phyloP scores from a whole-genome alignment of 2,113 vertebrate genomes.

The Ceuthmochares aereus region DNA sequence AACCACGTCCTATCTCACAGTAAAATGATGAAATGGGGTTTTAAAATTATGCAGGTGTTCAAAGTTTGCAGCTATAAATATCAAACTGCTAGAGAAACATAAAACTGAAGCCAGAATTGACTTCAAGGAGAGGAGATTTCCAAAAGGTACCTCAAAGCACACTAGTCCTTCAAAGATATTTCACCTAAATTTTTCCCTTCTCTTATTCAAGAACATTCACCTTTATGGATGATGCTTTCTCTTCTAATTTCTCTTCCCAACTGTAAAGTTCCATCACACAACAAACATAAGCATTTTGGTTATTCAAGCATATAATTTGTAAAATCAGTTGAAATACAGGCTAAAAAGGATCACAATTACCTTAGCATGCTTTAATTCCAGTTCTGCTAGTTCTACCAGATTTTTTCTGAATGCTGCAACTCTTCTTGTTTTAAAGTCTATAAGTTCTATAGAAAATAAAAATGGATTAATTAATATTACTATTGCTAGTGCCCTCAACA shows the following conservation, averaged over 20 bases:
- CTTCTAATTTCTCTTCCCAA: background rate
- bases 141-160: background rate
- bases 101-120: background rate
- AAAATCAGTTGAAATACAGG: background rate
- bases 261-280: background rate
- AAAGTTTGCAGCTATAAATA: background rate
- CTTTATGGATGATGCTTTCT: background rate
- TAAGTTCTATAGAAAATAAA: constrained; percentile 83
- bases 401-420: constrained; percentile 98
- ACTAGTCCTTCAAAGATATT: background rate
- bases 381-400: constrained; percentile 96
- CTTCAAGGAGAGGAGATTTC: background rate
- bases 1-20: background rate
- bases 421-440: constrained; percentile 98
- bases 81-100: background rate
- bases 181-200: background rate
- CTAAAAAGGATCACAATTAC: constrained; percentile 69
- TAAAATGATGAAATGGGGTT: background rate
- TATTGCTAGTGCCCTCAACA: background rate
- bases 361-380: constrained; percentile 99
- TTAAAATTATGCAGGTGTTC: background rate
- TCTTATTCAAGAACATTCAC: background rate
- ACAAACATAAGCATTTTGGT: background rate
- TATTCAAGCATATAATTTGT: background rate
- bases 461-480: background rate